Percentiles rank a stretch among this genome's conserved stretches.
phyloP scores from a whole-genome alignment of 2,888 invertebrate genomes.

The Didymodactylos carnosus region DNA sequence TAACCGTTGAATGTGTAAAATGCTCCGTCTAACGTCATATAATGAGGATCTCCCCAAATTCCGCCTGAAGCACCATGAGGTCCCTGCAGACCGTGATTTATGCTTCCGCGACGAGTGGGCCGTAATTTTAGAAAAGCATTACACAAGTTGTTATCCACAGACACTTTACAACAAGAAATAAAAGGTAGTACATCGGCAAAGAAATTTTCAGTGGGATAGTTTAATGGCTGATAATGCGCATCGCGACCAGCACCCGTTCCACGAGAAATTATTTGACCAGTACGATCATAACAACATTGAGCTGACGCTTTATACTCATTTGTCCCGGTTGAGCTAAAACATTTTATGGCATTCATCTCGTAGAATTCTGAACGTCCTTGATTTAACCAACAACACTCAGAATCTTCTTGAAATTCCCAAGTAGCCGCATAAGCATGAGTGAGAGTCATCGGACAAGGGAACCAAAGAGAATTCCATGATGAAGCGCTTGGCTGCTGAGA shows the following conservation, averaged over 20 bases:
- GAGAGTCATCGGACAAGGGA: background rate
- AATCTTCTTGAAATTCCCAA: background rate
- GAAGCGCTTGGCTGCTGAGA: background rate
- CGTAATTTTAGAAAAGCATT: background rate
- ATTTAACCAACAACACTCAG: background rate
- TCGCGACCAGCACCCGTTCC: background rate
- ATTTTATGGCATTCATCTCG: background rate
- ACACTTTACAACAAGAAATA: background rate
- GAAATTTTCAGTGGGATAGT: background rate
- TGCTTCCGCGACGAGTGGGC: background rate
- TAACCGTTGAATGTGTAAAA: conserved; percentile 20
- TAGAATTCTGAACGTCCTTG: background rate
- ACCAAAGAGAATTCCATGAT: background rate
- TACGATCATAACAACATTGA: background rate
- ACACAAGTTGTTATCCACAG: background rate
- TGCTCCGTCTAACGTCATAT: conserved; percentile 18
- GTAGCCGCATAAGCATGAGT: background rate
- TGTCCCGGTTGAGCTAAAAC: background rate
- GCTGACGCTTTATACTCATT: background rate
- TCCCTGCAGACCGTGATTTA: too few species aligned
- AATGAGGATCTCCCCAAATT: conserved; percentile 19
- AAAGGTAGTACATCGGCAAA: background rate
- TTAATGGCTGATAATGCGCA: background rate
- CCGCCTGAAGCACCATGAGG: background rate
- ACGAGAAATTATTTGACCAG: background rate